These are phyloP conservation scores for Tribolium castaneum DNA, from an alignment of 1,140 invertebrate genomes.

Conservation along the genomic window DNA sequence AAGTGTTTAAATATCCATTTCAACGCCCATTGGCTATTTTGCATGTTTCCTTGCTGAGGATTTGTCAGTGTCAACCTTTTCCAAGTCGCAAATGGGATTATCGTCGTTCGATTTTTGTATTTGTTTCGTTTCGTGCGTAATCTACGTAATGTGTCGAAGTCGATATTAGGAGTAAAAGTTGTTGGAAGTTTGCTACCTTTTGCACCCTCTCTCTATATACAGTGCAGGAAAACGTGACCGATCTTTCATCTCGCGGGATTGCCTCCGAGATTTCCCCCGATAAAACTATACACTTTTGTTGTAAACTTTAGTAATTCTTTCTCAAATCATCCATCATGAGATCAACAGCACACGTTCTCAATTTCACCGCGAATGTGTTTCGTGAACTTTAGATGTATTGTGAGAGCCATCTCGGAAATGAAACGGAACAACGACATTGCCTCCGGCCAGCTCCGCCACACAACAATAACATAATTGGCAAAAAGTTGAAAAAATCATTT, in stretches of 20 bases:
- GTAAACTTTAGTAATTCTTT: slow-evolving; percentile 64
- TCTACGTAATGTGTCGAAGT: neutral
- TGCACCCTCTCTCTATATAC: slow-evolving; percentile 52
- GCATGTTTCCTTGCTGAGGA: too few relatives aligned
- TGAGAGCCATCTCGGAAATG: slow-evolving; percentile 15
- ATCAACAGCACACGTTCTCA: slow-evolving; percentile 57
- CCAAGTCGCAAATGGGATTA: too few relatives aligned
- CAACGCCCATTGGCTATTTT: too few relatives aligned
- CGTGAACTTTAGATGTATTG: slow-evolving; percentile 21
- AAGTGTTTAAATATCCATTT: too few relatives aligned
- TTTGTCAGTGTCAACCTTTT: too few relatives aligned
- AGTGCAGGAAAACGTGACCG: slow-evolving; percentile 61
- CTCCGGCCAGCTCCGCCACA: neutral
- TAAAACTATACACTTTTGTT: slow-evolving; percentile 63
- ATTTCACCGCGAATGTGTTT: slow-evolving; percentile 47
- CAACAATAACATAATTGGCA: neutral
- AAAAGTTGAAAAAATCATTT: neutral
- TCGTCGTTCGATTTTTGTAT: too few relatives aligned
- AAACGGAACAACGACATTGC: slow-evolving; percentile 11
- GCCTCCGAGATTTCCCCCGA: slow-evolving; percentile 62
- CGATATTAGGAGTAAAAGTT: slow-evolving; percentile 41
- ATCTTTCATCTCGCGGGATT: slow-evolving; percentile 63
- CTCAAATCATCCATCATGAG: slow-evolving; percentile 63
- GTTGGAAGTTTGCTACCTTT: slow-evolving; percentile 51
- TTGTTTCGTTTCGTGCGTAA: neutral